Percentiles rank a stretch among this genome's conserved stretches.
Conservation (phyloP, 2,888 invertebrate genomes). For the Sclerodermus sp. region DNA sequence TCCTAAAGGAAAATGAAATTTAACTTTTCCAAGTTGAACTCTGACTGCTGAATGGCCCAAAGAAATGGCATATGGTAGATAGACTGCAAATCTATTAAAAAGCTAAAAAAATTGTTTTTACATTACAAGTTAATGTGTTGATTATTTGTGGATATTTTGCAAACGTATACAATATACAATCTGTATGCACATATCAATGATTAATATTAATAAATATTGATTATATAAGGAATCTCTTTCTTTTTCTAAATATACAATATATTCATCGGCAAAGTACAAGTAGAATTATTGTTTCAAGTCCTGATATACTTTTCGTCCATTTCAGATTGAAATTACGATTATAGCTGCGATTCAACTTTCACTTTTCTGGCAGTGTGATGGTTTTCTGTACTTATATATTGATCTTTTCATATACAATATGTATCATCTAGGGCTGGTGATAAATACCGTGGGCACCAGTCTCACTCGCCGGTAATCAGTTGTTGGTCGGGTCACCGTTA, state of each 20-base stretch:
- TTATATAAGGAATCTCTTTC: constrained; percentile 19
- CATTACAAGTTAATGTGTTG: constrained; percentile 35
- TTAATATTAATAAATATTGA: constrained; percentile 16
- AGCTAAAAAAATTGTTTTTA: constrained; percentile 40
- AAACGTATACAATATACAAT: constrained; percentile 2
- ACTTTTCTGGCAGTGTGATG: constrained; percentile 41
- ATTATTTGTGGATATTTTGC: constrained; percentile 25
- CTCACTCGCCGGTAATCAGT: constrained; percentile 54
- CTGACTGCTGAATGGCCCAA: constrained; percentile 53
- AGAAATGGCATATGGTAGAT: constrained; percentile 50
- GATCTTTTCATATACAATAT: constrained; percentile 35
- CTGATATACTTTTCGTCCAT: constrained; percentile 36
- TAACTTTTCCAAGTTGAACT: constrained; percentile 47
- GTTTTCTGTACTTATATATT: constrained; percentile 42
- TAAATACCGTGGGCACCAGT: constrained; percentile 59
- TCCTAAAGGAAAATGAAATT: constrained; percentile 53
- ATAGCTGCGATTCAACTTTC: constrained; percentile 14
- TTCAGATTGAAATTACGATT: constrained; percentile 31
- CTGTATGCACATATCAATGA: constrained; percentile 17
- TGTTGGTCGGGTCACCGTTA: constrained; percentile 54
- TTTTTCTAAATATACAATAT: constrained; percentile 18
- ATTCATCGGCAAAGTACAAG: constrained; percentile 28
- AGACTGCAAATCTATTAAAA: constrained; percentile 51
- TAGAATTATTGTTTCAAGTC: constrained; percentile 29
- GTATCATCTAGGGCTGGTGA: constrained; percentile 57